phyloP scores from a whole-genome alignment of 30 jellyfish, hydroid and myxozoan species.

The Mastigias papua region DNA sequence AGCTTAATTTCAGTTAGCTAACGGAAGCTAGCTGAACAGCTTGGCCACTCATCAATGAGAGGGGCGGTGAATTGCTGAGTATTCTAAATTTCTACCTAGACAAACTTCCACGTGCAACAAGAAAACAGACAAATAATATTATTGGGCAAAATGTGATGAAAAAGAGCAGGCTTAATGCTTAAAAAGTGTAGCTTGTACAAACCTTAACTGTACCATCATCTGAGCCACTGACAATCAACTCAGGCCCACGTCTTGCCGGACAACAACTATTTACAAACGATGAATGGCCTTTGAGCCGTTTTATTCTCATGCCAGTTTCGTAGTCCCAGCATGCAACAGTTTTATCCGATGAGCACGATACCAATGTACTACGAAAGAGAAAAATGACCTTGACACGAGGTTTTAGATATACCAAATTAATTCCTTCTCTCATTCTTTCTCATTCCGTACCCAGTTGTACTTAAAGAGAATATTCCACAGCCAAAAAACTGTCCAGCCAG shows the following conservation, averaged over 20 bases:
- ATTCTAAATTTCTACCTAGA: no score
- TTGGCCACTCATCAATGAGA: no score
- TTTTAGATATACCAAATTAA: no score
- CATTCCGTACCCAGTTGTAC: not conserved
- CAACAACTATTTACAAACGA: slow-evolving; percentile 93
- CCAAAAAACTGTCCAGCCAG: no score
- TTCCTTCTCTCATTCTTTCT: not conserved
- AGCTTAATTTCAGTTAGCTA: no score
- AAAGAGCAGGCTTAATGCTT: no score
- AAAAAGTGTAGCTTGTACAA: not conserved
- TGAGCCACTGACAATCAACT: slow-evolving; percentile 94
- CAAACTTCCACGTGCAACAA: no score
- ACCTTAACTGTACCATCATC: slow-evolving; percentile 96
- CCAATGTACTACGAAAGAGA: slow-evolving; percentile 57
- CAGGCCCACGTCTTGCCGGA: slow-evolving; percentile 94
- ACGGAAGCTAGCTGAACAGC: no score
- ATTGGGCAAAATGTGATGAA: no score
- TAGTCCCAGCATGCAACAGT: slow-evolving; percentile 98
- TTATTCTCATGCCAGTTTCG: slow-evolving; percentile 92
- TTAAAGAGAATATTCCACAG: no score
- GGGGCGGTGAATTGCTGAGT: no score
- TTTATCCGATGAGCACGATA: slow-evolving; percentile 89
- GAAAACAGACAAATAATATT: no score
- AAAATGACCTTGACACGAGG: not conserved
- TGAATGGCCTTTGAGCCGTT: slow-evolving; percentile 88